Percentiles rank a stretch among this genome's conserved stretches.
These are phyloP conservation scores for Barbus barbus DNA, from an alignment of 2,113 vertebrate genomes.

Conservation along the genomic window DNA sequence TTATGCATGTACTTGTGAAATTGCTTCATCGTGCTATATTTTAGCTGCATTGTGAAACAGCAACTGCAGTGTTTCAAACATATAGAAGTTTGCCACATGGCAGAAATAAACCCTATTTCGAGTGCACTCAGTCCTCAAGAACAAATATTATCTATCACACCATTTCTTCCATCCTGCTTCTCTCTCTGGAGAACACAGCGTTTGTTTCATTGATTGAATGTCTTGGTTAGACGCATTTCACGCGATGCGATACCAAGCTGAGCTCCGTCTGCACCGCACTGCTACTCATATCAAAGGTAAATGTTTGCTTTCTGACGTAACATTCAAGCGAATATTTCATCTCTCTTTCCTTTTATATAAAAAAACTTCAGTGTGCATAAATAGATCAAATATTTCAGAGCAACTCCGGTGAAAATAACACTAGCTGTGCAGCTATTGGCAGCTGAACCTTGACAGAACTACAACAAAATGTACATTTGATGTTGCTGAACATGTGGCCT, in stretches of 20 bases:
- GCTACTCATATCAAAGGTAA: conserved; percentile 12
- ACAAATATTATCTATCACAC: conserved; percentile 11
- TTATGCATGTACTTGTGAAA: background rate
- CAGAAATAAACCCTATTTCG: conserved; percentile 4
- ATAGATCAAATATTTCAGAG: conserved; percentile 21
- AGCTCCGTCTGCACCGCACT: background rate
- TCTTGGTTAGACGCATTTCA: conserved; percentile 13
- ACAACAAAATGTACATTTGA: background rate
- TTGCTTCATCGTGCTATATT: background rate
- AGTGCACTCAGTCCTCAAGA: background rate
- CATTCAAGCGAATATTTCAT: background rate
- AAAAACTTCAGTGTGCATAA: background rate
- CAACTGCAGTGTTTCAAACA: background rate
- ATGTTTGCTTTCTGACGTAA: conserved; percentile 7
- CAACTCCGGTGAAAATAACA: background rate
- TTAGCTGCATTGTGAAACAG: background rate
- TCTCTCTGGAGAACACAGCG: background rate
- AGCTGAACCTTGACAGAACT: background rate
- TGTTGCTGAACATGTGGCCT: background rate
- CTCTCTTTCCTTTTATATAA: background rate
- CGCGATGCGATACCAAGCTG: conserved; percentile 5
- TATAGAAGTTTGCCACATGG: background rate
- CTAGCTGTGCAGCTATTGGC: background rate
- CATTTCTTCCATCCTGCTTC: background rate
- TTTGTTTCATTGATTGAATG: conserved; percentile 21